Evolutionary conservation across 2,888 invertebrate species (phyloP), one percentile per base, ranked within the genome.

Genomic region (Himalopsyche kuldschensis): DNA sequence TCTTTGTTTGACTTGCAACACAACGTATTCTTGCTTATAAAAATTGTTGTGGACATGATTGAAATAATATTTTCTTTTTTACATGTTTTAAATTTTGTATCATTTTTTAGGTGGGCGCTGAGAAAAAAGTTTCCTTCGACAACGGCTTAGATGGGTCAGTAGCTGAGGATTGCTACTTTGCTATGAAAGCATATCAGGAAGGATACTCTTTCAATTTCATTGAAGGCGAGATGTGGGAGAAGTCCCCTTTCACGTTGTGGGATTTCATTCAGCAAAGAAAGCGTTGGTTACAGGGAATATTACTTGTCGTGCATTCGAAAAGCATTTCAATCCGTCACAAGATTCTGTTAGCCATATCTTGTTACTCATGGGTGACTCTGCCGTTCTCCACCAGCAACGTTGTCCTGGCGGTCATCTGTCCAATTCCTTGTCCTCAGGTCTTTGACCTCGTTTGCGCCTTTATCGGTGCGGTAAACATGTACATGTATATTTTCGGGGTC

Each of bases 171-270:
- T 98, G 98, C 89, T 99, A 95, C 90, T 99, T 99, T 90, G 97
- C 98, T 27, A 98, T 99, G 98, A 95, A 97, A 86, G 98, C 98
- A 3, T 97, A 95, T 90, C 94, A 94, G 86, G 94, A 97, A 89
- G 98, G 98, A 32, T 98, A 96, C 89, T 93, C 95, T 27, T 99
- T 99, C 90, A 97, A 97, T 89, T 99, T 98, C 90, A 95, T 99
- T 87, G 98, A 99, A 89, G 98, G 99, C 78, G 99, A 99, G 91
- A 98, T 99, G 98, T 98, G 98, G 96, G 99, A 99, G 89, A 98
- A 99, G 89, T 97, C 97, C 6, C 98, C 99, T 3, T 99, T 99
- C 89, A 97, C 97, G 1, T 90, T 99, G 46, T 95, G 96, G 94
- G 99, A 99, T 90, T 98, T 99, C 88, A 94, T 99, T 87, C 98